These are phyloP conservation scores for Heliconius congener DNA, from an alignment of 1,140 invertebrate genomes.

Conservation along the genomic window DNA sequence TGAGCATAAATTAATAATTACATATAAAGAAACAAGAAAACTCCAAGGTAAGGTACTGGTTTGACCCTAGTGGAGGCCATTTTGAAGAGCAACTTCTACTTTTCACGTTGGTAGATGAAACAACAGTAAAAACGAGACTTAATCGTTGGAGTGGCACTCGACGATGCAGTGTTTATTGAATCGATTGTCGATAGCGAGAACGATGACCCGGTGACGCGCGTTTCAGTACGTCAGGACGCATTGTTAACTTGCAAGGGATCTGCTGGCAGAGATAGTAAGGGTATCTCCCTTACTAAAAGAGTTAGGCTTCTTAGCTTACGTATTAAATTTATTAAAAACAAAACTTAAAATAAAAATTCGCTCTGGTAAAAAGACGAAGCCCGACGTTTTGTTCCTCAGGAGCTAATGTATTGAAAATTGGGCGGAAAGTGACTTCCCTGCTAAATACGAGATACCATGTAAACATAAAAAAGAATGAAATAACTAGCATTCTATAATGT, in stretches of 20 bases:
- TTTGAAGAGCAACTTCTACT: neutral
- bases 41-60: neutral
- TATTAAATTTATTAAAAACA: too few relatives aligned
- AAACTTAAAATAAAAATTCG: too few relatives aligned
- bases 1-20: neutral
- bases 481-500: too few relatives aligned
- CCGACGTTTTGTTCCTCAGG: too few relatives aligned
- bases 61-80: constrained; percentile 5
- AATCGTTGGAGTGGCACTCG: constrained; percentile 31
- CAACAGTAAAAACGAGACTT: constrained; percentile 4
- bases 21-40: neutral
- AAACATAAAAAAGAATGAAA: too few relatives aligned
- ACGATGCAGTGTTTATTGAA: constrained; percentile 45
- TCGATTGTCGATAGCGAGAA: constrained; percentile 48
- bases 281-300: neutral
- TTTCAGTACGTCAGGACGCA: constrained; percentile 23
- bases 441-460: too few relatives aligned
- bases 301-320: neutral
- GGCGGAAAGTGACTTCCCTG: too few relatives aligned
- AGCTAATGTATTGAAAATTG: too few relatives aligned
- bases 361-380: too few relatives aligned
- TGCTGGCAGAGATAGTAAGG: neutral
- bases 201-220: constrained; percentile 48
- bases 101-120: constrained; percentile 3
- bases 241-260: constrained; percentile 24